Evolutionary conservation across 2,113 vertebrate species (phyloP), one percentile per base, ranked within the genome.

Genomic region (Calypte anna): DNA sequence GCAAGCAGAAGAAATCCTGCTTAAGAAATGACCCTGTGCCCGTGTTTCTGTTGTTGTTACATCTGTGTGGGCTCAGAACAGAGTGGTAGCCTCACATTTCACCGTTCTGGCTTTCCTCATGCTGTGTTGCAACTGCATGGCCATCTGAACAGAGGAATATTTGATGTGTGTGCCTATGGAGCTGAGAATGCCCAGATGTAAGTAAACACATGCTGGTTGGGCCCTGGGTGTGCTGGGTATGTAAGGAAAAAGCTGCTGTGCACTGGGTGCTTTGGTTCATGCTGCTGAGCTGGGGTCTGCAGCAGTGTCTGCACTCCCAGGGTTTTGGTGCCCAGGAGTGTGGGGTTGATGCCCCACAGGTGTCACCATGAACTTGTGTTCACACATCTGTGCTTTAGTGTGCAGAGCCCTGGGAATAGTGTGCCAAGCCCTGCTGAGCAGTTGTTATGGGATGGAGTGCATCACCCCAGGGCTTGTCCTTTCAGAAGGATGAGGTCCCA

Each of bases 1-100:
- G 96, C 88, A 95, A 96, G 96, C 77, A 97, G 55, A 95, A 96
- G 79, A 97, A 98, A 97, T 96, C 96, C 75, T 84, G 92, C 94
- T 97, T 93, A 86, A 95, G 95, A 77, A 95, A 88, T 93, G 87
- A 95, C 82, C 78, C 20, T 1, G 6, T 74, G 90, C 94, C 87
- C 36, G 7, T 86, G 88, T 84, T 96, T 97, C 93, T 97, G 96
- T 90, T 97, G 87, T 91, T 91, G 94, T 88, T 96, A 94, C 25
- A 44, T 74, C 86, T 87, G 94, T 46, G 18, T 27, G 57, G 96
- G 89, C 67, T 72, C 83, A 93, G 96, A 95, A 95, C 82, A 84
- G 81, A 90, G 83, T n/a, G 54, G 85, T 66, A 88, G 90, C 93
- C 91, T 97, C 96, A 90, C 95, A 92, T 97, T 97, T 97, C 91